These are phyloP conservation scores for Semicossyphus pulcher DNA, from an alignment of 2,113 vertebrate genomes.

Conservation along the genomic window DNA sequence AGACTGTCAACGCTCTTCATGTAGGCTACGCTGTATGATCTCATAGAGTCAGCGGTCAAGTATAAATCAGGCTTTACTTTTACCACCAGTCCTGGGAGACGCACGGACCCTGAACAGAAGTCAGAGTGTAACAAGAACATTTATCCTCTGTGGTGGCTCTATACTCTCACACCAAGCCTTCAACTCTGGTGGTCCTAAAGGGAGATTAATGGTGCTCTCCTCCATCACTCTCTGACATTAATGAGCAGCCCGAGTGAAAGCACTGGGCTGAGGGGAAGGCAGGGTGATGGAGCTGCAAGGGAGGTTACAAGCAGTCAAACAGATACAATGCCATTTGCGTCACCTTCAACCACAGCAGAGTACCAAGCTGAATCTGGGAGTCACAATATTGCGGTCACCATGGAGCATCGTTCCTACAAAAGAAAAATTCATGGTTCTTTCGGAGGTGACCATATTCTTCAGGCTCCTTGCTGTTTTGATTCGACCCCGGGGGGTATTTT, in stretches of 20 bases:
- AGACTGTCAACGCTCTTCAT: not conserved
- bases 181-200: conserved; percentile 63
- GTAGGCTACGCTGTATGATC: too few relatives aligned
- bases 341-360: not conserved
- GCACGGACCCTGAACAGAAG: not conserved
- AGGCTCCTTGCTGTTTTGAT: not conserved
- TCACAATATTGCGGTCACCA: not conserved
- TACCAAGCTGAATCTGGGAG: not conserved
- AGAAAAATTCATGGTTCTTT: not conserved
- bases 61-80: not conserved
- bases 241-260: conserved; percentile 48
- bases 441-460: not conserved
- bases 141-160: conserved; percentile 8
- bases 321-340: conserved; percentile 20
- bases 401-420: not conserved
- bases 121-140: not conserved
- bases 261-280: not conserved
- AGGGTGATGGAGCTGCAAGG: not conserved
- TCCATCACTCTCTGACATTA: conserved; percentile 59
- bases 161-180: conserved; percentile 36
- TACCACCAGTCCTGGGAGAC: not conserved
- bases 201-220: conserved; percentile 49
- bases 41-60: not conserved
- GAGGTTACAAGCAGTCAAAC: conserved; percentile 4
- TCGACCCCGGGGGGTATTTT: conserved; percentile 11